Evolutionary conservation across 2,797 vertebrate genomes (phyloP), one percentile per base, ranked within the genome.

Genomic region (Cetoscarus ocellatus): DNA sequence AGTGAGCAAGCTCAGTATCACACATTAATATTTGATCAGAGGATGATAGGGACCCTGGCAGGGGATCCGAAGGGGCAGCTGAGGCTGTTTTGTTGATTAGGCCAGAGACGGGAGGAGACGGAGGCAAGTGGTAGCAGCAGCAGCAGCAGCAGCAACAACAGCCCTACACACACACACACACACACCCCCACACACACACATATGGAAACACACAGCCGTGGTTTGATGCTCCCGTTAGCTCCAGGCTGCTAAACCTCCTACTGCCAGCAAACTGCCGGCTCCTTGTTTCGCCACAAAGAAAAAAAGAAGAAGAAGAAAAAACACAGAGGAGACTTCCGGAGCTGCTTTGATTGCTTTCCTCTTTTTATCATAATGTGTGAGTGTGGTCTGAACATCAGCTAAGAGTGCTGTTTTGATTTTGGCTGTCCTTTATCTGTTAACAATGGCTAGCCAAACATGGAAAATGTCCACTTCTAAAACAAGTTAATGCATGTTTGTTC

Each of bases 1-100:
- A 98, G 97, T 97, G 97, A 98, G 97, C 97, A 97, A 96, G 96
- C 96, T 97, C 96, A 97, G 97, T 97, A 97, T 98, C 96, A 96
- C 96, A 96, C 97, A 99, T 99, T 99, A 99, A 99, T 99, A 99
- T 98, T 99, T 99, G 98, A 99, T 99, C 97, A 98, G 97, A 98
- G 97, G 97, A 98, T 97, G 97, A 98, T 98, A 97, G 96, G 95
- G 96, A 95, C 96, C 95, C 95, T 98, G 96, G 96, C 96, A 97
- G 97, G 96, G 96, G 96, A 95, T 97, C 96, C 96, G 95, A 96
- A 95, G 97, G 92, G 97, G 96, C 97, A 97, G 96, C 96, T 97
- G 96, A 95, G 96, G 94, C 96, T 96, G 96, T 94, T 96, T 92
- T 95, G 95, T 92, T 96, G 96, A 97, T 97, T 96, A 97, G 96